Percentiles rank a stretch among this genome's conserved stretches.
phyloP scores from a whole-genome alignment of 2,113 vertebrate species.

The Oophaga pumilio region DNA sequence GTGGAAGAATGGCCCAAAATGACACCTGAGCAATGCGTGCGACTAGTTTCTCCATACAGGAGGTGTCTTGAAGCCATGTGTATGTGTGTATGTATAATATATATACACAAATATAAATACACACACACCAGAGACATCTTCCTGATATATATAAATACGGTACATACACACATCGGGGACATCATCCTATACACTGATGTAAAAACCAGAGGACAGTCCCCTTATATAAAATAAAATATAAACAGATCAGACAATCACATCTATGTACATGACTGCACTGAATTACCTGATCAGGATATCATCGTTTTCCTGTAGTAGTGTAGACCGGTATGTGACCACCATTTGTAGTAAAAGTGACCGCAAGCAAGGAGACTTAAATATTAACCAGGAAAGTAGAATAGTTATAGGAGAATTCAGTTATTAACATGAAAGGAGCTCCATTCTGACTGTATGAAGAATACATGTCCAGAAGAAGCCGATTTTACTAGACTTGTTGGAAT shows the following conservation, averaged over 20 bases:
- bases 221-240: background rate
- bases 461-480: background rate
- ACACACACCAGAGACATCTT: too few relatives aligned
- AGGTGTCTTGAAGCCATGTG: too few relatives aligned
- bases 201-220: background rate
- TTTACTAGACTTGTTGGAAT: background rate
- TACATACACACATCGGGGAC: background rate
- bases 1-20: too few relatives aligned
- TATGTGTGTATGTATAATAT: too few relatives aligned
- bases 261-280: background rate
- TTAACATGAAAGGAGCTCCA: background rate
- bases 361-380: slow-evolving; percentile 42
- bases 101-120: too few relatives aligned
- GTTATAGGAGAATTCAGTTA: background rate
- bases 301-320: background rate
- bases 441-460: background rate
- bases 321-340: background rate
- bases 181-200: background rate
- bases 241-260: background rate
- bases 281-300: background rate
- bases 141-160: too few relatives aligned
- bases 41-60: too few relatives aligned
- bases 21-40: too few relatives aligned
- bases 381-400: slow-evolving; percentile 6
- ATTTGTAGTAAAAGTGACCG: background rate